Base-by-base conservation (phyloP, 1,140 invertebrate species). In the Pogonognathellus flavescens region DNA sequence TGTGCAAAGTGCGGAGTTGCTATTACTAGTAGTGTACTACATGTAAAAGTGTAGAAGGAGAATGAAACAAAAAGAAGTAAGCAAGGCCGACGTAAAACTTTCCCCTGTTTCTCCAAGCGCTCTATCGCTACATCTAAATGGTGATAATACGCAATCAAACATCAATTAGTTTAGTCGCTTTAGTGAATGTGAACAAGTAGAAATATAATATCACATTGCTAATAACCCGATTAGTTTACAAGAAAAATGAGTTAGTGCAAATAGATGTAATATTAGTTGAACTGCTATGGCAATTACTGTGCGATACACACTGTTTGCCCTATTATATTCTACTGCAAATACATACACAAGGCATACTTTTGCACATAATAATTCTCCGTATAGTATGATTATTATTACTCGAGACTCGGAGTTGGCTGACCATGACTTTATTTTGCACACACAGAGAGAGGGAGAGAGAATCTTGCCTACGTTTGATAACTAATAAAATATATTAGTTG, bases 111-210 rank as follows among this genome's bases (percentile, higher is more conserved):
- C 70, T n/a, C 70, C 70, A 76, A 49, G 25, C 70, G 70, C 70
- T 76, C 41, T 76, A 76, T 76, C 70, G 41, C 49, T 49, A 11
- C 70, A 76, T 76, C 70, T 76, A 76, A 76, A 76, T 50, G 25
- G 41, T 76, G 70, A 76, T 76, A 76, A 76, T 76, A 49, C 70
- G 22, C 49, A 76, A 76, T 76, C 70, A 76, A 76, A 76, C 31
- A 49, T 31, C 22, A 76, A 76, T 76, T 76, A 76, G 70, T 76
- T 76, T 76, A 76, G 70, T 49, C 70, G 70, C 41, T 76, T 76
- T 76, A 76, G 70, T 76, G 70, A 76, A 49, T 76, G 70, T 76
- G 41, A 76, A 31, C 70, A 76, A n/a, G 70, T 76, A 76, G 70
- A 76, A 76, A 41, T 76, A 41, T 41, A 41, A 41, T 41, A 41